Evolutionary conservation across 2,113 vertebrate species (phyloP).

Genomic region (Pomatostomus ruficeps): DNA sequence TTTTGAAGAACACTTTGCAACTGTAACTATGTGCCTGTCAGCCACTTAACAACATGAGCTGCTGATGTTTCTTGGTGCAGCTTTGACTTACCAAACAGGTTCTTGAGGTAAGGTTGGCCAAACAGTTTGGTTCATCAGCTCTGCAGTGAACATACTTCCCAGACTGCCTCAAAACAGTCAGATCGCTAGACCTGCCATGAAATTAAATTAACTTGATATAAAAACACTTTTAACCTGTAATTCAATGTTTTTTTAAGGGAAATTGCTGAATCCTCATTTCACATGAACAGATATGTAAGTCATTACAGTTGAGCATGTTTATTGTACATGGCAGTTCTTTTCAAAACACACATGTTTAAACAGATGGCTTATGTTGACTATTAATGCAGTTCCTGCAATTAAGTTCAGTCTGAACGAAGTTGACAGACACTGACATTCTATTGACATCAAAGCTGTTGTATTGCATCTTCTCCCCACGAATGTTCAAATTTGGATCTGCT

Average conservation of each 20-base stretch:
- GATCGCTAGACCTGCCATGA: background rate
- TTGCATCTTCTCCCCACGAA: slow-evolving; percentile 1
- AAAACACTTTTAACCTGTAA: background rate
- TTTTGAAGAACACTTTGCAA: background rate
- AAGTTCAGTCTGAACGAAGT: background rate
- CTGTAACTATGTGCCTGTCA: background rate
- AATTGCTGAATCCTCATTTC: background rate
- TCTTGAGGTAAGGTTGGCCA: background rate
- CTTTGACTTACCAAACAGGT: background rate
- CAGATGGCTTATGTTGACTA: slow-evolving; percentile 66
- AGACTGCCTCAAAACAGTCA: background rate
- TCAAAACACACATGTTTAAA: slow-evolving; percentile 58
- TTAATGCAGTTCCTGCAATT: slow-evolving; percentile 61
- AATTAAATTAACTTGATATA: background rate
- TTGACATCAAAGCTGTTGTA: slow-evolving; percentile 41
- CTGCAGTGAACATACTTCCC: background rate
- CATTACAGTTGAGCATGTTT: slow-evolving; percentile 39
- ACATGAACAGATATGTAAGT: slow-evolving; percentile 1
- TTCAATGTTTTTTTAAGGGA: background rate
- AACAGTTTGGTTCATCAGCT: background rate
- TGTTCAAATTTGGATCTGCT: background rate
- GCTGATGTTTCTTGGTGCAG: background rate
- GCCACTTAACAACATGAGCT: background rate
- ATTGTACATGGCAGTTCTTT: slow-evolving; percentile 36
- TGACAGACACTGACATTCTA: background rate